phyloP scores from a whole-genome alignment of 2,888 invertebrate genomes.

The Liodrosophila aerea region DNA sequence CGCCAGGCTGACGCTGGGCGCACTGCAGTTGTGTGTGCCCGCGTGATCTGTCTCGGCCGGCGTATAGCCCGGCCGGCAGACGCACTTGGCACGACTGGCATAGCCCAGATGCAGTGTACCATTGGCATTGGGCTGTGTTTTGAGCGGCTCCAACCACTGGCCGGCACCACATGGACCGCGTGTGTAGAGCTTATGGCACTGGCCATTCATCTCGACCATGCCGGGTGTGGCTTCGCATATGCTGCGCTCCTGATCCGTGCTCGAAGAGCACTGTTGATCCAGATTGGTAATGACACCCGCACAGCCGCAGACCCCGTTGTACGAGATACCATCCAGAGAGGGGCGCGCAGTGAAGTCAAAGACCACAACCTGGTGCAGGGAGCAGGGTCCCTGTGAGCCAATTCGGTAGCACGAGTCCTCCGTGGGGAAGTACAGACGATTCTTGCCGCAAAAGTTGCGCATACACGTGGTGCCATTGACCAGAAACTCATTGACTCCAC shows the following conservation, averaged over 20 bases:
- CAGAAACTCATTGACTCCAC: slow-evolving; percentile 87
- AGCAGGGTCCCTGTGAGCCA: slow-evolving; percentile 90
- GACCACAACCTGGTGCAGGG: slow-evolving; percentile 88
- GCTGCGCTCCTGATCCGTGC: slow-evolving; percentile 69
- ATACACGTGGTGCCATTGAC: slow-evolving; percentile 87
- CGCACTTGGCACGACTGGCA: slow-evolving; percentile 84
- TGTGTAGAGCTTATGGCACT: slow-evolving; percentile 90
- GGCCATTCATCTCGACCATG: slow-evolving; percentile 86
- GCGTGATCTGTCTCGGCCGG: slow-evolving; percentile 47
- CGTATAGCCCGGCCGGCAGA: slow-evolving; percentile 87
- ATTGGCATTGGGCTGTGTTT: slow-evolving; percentile 72
- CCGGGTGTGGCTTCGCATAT: slow-evolving; percentile 85
- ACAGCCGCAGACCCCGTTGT: slow-evolving; percentile 92
- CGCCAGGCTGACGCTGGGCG: slow-evolving; percentile 86
- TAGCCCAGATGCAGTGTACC: slow-evolving; percentile 39
- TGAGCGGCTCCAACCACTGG: slow-evolving; percentile 86
- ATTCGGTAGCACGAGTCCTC: slow-evolving; percentile 90
- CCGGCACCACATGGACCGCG: slow-evolving; percentile 90
- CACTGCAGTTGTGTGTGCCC: slow-evolving; percentile 84
- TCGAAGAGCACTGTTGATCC: slow-evolving; percentile 79
- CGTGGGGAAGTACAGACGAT: slow-evolving; percentile 89
- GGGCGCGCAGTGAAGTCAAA: slow-evolving; percentile 91
- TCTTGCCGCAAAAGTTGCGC: slow-evolving; percentile 88
- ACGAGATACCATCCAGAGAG: slow-evolving; percentile 90
- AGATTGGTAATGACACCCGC: slow-evolving; percentile 82